Evolutionary conservation across 2,888 invertebrate species (phyloP), one percentile per base, ranked within the genome.

Genomic region (Macaria liturata): DNA sequence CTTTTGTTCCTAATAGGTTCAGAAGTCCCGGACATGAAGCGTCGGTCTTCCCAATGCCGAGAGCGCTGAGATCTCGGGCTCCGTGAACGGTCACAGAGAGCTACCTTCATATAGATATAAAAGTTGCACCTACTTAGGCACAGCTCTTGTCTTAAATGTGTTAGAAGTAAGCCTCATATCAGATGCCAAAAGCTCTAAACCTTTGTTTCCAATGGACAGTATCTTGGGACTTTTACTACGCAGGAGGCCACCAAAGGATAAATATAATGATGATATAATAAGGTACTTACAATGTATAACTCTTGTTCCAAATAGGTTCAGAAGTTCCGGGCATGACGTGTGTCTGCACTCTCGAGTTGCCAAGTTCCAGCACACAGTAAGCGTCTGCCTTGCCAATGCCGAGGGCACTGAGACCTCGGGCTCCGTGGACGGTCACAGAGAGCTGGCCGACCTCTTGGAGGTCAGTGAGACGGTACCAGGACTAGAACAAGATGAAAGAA

Each of bases 301-400:
- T 86, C 62, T 90, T 90, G 61, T 84, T 85, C 91, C 91, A 91
- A 8, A 66, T 78, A 2, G 90, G 91, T 8, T 91, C 88, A 0
- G 81, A 71, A 0, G 83, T 79, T n/a, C 81, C 81, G 31, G 75
- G 73, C 1, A 87, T 79, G 0, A 83, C 78, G 54, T 90, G 89
- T 1, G 91, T 90, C 65, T 90, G 88, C n/a, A 91, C 80, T 54
- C 91, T 80, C 4, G 87, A 77, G 72, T 91, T 91, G 71, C 88
- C 91, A 9, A 91, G 72, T 61, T 91, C 88, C 4, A 91, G 69
- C 1, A 91, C 81, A 62, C 91, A 91, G 70, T 87, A 91, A 0
- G 89, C 81, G 62, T 88, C 86, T 0, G 88, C 81, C 50, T 83
- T 86, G 8, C 87, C 83, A 48, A 90, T 75, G 20, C 84, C 81